These are phyloP conservation scores for Carapus acus DNA, from an alignment of 2,797 vertebrate genomes.

Conservation along the genomic window DNA sequence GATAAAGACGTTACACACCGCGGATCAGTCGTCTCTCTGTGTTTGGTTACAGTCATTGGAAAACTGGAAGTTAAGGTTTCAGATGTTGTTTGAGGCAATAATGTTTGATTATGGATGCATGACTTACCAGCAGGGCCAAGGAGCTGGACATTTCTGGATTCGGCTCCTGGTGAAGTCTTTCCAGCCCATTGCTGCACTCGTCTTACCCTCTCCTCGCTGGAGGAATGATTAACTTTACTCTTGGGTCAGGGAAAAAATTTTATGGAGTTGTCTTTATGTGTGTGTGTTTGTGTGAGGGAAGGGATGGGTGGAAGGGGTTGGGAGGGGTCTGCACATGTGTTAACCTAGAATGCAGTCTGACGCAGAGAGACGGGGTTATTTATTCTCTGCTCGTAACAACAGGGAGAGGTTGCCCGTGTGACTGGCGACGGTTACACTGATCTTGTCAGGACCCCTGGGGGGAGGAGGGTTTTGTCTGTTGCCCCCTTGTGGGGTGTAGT, in stretches of 20 bases:
- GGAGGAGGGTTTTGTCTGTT: no score
- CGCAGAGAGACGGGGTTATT: slow-evolving; percentile 5
- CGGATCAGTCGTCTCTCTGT: no score
- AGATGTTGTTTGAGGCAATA: not conserved
- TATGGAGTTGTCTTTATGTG: not conserved
- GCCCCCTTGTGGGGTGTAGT: no score
- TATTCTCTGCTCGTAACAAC: slow-evolving; percentile 21
- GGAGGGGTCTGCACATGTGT: not conserved
- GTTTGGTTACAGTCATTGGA: not conserved
- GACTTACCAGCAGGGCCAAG: slow-evolving; percentile 57
- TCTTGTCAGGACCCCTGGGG: no score
- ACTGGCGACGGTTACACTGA: no score
- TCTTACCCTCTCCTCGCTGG: slow-evolving; percentile 23
- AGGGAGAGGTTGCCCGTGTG: not conserved
- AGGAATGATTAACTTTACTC: slow-evolving; percentile 59
- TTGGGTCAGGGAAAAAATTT: not conserved
- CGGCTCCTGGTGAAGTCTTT: not conserved
- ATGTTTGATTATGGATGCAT: not conserved
- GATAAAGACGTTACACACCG: no score
- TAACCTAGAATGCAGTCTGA: not conserved
- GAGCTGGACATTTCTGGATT: slow-evolving; percentile 48
- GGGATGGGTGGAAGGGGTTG: not conserved
- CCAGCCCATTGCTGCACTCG: no score
- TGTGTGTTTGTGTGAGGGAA: slow-evolving; percentile 1
- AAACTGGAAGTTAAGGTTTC: not conserved